Percentiles rank a stretch among this genome's conserved stretches.
These are phyloP conservation scores for Listronotus oregonensis DNA, from an alignment of 1,140 invertebrate species.

Conservation along the genomic window DNA sequence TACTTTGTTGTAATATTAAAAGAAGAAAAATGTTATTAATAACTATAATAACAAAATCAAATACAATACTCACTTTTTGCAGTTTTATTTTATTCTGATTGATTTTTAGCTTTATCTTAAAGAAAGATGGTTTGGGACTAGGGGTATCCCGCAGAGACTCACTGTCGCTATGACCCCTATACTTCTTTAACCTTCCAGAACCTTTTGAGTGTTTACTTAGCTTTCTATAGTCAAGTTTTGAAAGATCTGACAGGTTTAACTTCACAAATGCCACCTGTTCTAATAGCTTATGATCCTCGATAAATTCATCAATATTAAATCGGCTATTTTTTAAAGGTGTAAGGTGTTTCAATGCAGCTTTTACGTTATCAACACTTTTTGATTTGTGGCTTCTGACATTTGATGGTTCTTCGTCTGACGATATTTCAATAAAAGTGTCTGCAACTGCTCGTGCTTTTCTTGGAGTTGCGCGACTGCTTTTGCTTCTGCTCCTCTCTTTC, in stretches of 20 bases:
- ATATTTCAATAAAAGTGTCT: neutral
- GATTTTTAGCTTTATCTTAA: conserved; percentile 10
- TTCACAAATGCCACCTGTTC: conserved; percentile 18
- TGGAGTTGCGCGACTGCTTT: neutral
- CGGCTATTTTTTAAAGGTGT: conserved; percentile 10
- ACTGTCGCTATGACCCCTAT: neutral
- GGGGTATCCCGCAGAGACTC: neutral
- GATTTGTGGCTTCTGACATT: no score
- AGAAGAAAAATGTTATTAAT: no score
- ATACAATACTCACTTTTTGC: conserved; percentile 1
- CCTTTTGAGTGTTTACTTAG: neutral
- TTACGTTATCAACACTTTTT: neutral
- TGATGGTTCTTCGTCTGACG: neutral
- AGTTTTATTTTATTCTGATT: neutral
- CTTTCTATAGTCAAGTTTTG: neutral
- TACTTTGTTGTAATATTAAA: no score
- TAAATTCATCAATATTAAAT: conserved; percentile 8
- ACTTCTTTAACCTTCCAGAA: no score
- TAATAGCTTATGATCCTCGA: conserved; percentile 7
- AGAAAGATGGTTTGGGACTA: conserved; percentile 1
- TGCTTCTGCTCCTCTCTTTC: neutral
- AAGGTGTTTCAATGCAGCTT: conserved; percentile 7
- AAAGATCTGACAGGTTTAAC: neutral
- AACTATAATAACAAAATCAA: neutral
- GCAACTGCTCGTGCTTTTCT: neutral